Conservation (phyloP, 37 sponge, comb jelly and placozoan species). For the Halisarca cf. caerulea region DNA sequence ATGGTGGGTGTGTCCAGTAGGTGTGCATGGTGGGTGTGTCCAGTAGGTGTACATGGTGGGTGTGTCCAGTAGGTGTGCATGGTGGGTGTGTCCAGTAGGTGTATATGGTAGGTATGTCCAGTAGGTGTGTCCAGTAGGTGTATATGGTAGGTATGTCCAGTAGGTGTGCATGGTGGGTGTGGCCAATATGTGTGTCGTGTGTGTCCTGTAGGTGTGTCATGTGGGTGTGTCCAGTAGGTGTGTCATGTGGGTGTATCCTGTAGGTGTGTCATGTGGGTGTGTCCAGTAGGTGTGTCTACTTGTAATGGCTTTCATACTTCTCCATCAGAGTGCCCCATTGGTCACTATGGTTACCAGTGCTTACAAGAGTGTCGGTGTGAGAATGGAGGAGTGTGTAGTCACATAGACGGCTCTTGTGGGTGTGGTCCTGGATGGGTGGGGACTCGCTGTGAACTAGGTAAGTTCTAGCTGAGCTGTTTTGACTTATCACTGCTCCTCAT, state of each 20-base stretch:
- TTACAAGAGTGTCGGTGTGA: constrained; percentile 51
- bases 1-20: background rate
- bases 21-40: no score
- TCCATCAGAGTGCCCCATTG: constrained; percentile 26
- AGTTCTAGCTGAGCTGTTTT: no score
- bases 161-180: no score
- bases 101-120: no score
- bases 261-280: background rate
- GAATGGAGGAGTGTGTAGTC: constrained; percentile 57
- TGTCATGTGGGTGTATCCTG: background rate
- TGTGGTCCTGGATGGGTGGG: constrained; percentile 68
- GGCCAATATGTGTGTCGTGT: no score
- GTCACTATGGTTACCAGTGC: constrained; percentile 65
- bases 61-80: background rate
- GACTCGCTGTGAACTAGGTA: constrained; percentile 41
- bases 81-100: no score
- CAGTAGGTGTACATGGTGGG: no score
- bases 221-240: no score
- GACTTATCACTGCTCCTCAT: no score
- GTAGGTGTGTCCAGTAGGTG: no score
- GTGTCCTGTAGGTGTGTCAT: no score
- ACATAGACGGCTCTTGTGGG: constrained; percentile 59
- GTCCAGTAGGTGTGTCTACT: background rate
- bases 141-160: no score
- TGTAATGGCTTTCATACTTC: background rate